A percentile compares a stretch with the other conserved stretches of the same genome.
Evolutionary conservation across 2,888 invertebrate genomes (phyloP).

Genomic region (Griposia aprilina): DNA sequence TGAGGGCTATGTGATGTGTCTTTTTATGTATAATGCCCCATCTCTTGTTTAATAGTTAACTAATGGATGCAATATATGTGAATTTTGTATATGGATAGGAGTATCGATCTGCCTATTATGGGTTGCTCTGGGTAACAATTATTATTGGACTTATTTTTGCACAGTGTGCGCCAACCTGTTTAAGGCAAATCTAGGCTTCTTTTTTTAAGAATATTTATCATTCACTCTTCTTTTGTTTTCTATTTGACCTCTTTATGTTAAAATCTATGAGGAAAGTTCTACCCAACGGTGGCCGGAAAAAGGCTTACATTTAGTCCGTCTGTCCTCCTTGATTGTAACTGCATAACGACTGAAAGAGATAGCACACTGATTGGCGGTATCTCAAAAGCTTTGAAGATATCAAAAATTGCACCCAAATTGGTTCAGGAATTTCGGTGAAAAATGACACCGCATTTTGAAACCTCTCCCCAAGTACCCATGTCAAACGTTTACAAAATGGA

Average conservation of each 20-base stretch:
- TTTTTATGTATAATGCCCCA: neutral
- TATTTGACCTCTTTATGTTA: too few relatives aligned
- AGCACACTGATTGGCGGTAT: neutral
- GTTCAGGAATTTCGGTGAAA: constrained; percentile 30
- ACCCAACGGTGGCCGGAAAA: neutral
- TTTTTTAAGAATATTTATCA: too few relatives aligned
- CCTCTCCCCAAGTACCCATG: neutral
- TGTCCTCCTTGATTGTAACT: neutral
- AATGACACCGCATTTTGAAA: constrained; percentile 1
- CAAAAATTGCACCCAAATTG: neutral
- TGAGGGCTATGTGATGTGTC: too few relatives aligned
- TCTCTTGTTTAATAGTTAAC: neutral
- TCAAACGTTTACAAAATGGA: constrained; percentile 30
- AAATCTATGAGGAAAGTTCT: too few relatives aligned
- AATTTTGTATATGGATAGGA: neutral
- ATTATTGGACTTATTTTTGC: neutral
- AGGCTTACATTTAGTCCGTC: neutral
- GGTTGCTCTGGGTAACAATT: neutral
- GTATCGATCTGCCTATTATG: neutral
- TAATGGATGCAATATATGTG: neutral
- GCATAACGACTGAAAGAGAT: neutral
- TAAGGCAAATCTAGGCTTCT: neutral
- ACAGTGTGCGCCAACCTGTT: neutral
- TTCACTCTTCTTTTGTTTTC: neutral
- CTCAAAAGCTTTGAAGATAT: constrained; percentile 10